Base-by-base conservation (phyloP, 2,888 invertebrate genomes). In the Nasonia oneida region DNA sequence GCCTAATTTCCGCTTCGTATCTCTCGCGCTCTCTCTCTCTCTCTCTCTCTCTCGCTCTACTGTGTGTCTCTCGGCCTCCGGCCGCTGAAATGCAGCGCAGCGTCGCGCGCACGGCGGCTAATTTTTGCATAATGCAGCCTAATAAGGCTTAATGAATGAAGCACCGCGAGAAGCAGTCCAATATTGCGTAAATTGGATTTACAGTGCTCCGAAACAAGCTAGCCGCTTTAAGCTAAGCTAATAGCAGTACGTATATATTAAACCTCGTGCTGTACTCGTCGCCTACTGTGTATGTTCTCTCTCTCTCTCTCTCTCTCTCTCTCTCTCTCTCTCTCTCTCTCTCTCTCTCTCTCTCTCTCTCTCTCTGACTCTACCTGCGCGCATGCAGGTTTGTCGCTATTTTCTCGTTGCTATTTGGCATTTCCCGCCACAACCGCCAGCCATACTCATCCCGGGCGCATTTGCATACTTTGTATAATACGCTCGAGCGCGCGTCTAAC, bases 81-180 rank as follows among this genome's bases (percentile, higher is more conserved):
- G 14, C 80, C 57, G 23, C 67, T 33, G 23, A 61, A 61, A 61
- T 61, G 57, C 37, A 37, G 57, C 39, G 57, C 39, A n/a, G 42
- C 39, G 50, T 47, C n/a, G 73, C n/a, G 47, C 47, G 29, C 29
- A 33, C 18, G 18, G 15, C 47, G 61, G 29, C 57, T 91, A 90
- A 91, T 91, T 91, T 90, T 91, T 90, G 91, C 91, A 92, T 92
- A 92, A 91, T 90, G 89, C 89, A 89, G 89, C 89, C 89, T 91
- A 92, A 91, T 91, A 91, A 91, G 91, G 88, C 88, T 89, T 92
- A 92, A 92, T 91, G 89, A 92, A 91, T 90, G 90, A 90, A 91
- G 90, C 87, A 88, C 88, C 83, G 89, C 88, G 89, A 88, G 88
- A 18, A 37, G 64, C 47, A 42, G 88, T 29, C 87, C 89, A 87